These are phyloP conservation scores for Polymixis flavicincta DNA, from an alignment of 2,888 invertebrate species.

Conservation along the genomic window DNA sequence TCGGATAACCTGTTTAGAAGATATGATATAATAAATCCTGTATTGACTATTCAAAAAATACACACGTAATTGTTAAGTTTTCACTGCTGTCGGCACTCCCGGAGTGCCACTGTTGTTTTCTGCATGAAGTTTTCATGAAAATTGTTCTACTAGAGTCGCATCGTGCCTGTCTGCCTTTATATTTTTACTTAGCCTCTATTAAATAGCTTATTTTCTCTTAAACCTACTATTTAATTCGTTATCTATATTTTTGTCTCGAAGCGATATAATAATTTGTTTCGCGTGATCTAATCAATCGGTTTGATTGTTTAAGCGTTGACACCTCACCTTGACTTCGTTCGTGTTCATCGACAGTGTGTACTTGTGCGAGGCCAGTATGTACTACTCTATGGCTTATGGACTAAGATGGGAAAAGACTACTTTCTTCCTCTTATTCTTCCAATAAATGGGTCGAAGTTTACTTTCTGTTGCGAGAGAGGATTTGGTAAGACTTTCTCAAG, in stretches of 20 bases:
- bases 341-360: slow-evolving; percentile 57
- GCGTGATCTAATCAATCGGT: slow-evolving; percentile 69
- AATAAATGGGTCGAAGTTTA: not conserved
- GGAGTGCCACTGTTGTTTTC: too few species aligned
- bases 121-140: too few species aligned
- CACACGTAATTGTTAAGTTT: too few species aligned
- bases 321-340: slow-evolving; percentile 69
- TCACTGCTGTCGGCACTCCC: too few species aligned
- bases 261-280: slow-evolving; percentile 66
- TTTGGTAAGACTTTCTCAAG: not conserved
- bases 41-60: too few species aligned
- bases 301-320: slow-evolving; percentile 69
- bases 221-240: slow-evolving; percentile 24
- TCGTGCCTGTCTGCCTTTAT: not conserved
- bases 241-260: slow-evolving; percentile 53
- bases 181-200: not conserved
- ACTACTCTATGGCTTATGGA: slow-evolving; percentile 25
- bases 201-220: slow-evolving; percentile 3
- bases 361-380: slow-evolving; percentile 43
- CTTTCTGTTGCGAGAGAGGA: not conserved
- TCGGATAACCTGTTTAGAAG: too few species aligned
- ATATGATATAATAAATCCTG: too few species aligned
- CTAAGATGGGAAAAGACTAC: not conserved
- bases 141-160: too few species aligned
- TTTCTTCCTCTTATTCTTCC: not conserved